Base-by-base conservation (phyloP, 2,797 vertebrate species). In the Macrochelys suwanniensis region DNA sequence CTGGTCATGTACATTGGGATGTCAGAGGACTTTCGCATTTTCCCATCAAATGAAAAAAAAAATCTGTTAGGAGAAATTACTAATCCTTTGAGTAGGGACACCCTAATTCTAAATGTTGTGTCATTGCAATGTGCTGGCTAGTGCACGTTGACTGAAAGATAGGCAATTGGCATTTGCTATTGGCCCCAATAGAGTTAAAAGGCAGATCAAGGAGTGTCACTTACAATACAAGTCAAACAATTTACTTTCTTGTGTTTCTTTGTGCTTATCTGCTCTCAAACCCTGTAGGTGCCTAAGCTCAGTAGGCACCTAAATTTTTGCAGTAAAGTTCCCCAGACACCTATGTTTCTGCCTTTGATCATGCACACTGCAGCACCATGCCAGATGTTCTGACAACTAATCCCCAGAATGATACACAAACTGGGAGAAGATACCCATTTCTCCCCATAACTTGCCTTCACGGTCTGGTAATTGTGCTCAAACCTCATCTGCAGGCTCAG, bases 41-140 rank as follows among this genome's bases (percentile, higher is more conserved):
- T 94, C 92, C 87, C 51, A 85, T 89, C n/a, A 94, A 80, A 88
- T 90, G 65, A 93, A 94, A 84, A n/a, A 17, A 50, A 94, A 65
- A 94, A 94, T 47, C 76, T 95, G 84, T 49, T 95, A 65, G 6
- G 47, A 79, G 74, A 11, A 47, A 94, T 88, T 88, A 88, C 68
- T 80, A 89, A 91, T 80, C 53, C 33, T 49, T 79, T 78, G 84
- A 61, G 85, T 88, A 91, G 84, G 37, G 90, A 61, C 88, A 91
- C 83, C 71, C 79, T 16, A 85, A 82, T 84, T 28, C 77, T 54
- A 88, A 59, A 71, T 89, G 47, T 50, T 89, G 89, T 82, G 42
- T 82, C 28, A 54, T 89, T 91, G 88, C 61, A 91, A 76, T 76
- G 21, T 54, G 54, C 11, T 15, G 78, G 28, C 57, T 90, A 61